A percentile compares a stretch with the other conserved stretches of the same genome.
Evolutionary conservation across 2,888 invertebrate species (phyloP).

Genomic region (Ryuthela nishihirai): DNA sequence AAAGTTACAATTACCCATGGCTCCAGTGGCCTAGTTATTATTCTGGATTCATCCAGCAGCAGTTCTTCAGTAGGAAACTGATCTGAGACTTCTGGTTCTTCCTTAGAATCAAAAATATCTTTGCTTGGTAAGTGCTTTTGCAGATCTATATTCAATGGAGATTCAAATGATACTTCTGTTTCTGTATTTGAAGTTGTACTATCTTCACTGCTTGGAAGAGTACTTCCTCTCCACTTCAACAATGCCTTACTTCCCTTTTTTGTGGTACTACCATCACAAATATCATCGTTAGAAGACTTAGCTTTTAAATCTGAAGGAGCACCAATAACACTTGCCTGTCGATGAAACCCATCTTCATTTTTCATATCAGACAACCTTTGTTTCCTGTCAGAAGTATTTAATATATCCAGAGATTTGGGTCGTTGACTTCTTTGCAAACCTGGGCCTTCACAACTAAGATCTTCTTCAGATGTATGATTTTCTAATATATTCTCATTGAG

Average conservation of each 20-base stretch:
- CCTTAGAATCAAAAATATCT: not conserved
- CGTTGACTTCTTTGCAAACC: conserved; percentile 25
- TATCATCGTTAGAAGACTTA: conserved; percentile 1
- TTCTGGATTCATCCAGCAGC: too few relatives aligned
- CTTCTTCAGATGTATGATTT: not conserved
- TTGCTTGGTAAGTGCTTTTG: too few relatives aligned
- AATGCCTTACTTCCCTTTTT: conserved; percentile 47
- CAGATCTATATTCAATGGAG: too few relatives aligned
- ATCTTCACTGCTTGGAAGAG: too few relatives aligned
- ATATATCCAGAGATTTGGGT: conserved; percentile 24
- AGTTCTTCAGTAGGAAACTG: too few relatives aligned
- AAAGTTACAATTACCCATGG: too few relatives aligned
- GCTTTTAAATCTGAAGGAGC: conserved; percentile 13
- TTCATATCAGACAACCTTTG: not conserved
- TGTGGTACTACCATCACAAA: not conserved
- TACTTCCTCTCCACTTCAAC: conserved; percentile 73
- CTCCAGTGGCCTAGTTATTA: too few relatives aligned
- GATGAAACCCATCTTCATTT: conserved; percentile 23
- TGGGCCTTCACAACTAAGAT: not conserved
- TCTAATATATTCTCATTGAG: not conserved
- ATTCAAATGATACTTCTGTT: conserved; percentile 47
- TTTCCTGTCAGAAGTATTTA: conserved; percentile 30
- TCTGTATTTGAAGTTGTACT: conserved; percentile 58
- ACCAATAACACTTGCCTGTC: conserved; percentile 34
- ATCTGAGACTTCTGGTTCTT: too few relatives aligned